Percentiles rank a stretch among this genome's conserved stretches.
Conservation (phyloP, 2,888 invertebrate species). For the Agrypnus murinus region DNA sequence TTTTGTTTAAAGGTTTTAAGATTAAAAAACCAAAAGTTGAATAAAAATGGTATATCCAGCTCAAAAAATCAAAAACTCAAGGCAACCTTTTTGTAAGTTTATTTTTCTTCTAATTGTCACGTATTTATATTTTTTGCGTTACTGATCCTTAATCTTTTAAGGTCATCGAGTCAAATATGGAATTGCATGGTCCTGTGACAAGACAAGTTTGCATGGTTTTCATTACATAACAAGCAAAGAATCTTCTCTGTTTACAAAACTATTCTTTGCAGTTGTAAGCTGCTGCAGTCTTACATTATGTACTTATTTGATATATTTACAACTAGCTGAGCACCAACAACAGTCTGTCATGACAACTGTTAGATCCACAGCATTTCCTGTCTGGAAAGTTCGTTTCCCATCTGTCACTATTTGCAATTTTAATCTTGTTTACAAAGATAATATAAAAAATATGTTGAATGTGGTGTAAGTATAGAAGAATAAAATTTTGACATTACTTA, state of each 20-base stretch:
- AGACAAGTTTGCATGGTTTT: conserved; percentile 43
- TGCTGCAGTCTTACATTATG: conserved; percentile 45
- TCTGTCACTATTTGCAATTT: conserved; percentile 66
- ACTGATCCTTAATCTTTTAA: too few relatives aligned
- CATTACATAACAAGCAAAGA: conserved; percentile 34
- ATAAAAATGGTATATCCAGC: too few relatives aligned
- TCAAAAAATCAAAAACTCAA: too few relatives aligned
- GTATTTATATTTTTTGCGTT: too few relatives aligned
- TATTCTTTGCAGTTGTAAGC: conserved; percentile 38
- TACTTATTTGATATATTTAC: conserved; percentile 48
- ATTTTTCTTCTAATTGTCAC: too few relatives aligned
- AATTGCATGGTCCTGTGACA: conserved; percentile 18
- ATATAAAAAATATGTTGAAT: conserved; percentile 37
- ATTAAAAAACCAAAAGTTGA: too few relatives aligned
- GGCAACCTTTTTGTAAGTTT: too few relatives aligned
- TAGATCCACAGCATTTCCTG: conserved; percentile 63
- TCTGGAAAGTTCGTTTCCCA: conserved; percentile 64
- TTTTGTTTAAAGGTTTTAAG: too few relatives aligned
- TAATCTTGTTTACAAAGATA: conserved; percentile 63
- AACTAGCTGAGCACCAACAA: conserved; percentile 44
- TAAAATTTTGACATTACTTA: too few relatives aligned
- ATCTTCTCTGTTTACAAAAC: conserved; percentile 28
- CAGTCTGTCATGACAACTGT: conserved; percentile 57
- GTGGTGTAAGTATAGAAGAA: conserved; percentile 26
- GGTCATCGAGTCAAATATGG: conserved; percentile 12